Percentiles rank a stretch among this genome's conserved stretches.
Conservation (phyloP, 1,140 invertebrate species). For the Thereuonema tuberculata region DNA sequence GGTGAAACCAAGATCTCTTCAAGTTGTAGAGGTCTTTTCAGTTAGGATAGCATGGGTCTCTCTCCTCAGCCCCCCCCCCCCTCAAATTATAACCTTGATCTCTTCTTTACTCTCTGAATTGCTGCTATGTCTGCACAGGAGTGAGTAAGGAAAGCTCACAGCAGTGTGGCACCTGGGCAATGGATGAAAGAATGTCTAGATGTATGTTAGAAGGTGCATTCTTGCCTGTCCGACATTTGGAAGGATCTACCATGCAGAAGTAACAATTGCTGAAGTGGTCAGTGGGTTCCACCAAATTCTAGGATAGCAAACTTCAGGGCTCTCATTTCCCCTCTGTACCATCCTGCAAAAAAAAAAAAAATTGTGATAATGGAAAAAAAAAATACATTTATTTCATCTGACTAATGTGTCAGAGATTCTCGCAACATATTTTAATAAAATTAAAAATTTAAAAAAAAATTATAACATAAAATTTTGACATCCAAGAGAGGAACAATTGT, state of each 20-base stretch:
- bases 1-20: too few relatives aligned
- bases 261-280: constrained; percentile 21
- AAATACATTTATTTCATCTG: too few relatives aligned
- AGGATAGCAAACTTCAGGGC: constrained; percentile 19
- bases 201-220: constrained; percentile 16
- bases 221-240: constrained; percentile 19
- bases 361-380: too few relatives aligned
- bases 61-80: too few relatives aligned
- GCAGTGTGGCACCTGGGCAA: neutral
- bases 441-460: too few relatives aligned
- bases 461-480: too few relatives aligned
- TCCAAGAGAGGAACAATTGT: too few relatives aligned
- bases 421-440: too few relatives aligned
- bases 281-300: constrained; percentile 19
- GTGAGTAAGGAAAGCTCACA: constrained; percentile 5
- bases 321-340: constrained; percentile 18
- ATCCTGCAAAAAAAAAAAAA: constrained; percentile 8
- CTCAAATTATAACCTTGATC: too few relatives aligned
- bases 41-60: too few relatives aligned
- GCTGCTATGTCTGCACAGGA: neutral
- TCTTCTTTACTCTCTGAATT: neutral
- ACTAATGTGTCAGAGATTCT: neutral
- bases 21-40: too few relatives aligned
- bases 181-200: constrained; percentile 12
- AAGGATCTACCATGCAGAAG: constrained; percentile 20